phyloP scores from a whole-genome alignment of 2,888 invertebrate genomes.

The Callyntrura sp. region DNA sequence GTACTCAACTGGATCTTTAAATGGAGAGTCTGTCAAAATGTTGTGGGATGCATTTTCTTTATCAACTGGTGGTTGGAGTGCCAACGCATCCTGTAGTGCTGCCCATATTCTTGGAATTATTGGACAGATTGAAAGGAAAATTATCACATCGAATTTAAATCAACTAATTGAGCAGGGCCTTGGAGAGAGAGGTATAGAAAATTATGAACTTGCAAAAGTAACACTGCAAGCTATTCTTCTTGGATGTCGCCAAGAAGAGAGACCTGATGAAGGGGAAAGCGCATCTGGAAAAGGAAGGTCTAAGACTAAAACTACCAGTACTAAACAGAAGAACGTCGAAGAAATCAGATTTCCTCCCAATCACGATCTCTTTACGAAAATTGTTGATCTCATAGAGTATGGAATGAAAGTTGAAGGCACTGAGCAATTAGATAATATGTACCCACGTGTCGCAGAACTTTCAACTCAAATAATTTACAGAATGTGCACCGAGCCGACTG shows the following conservation, averaged over 20 bases:
- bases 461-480: constrained; percentile 79
- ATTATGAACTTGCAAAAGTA: constrained; percentile 79
- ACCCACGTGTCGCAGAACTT: constrained; percentile 78
- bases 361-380: constrained; percentile 76
- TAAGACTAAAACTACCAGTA: constrained; percentile 23
- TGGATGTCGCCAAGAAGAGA: constrained; percentile 73
- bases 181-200: constrained; percentile 75
- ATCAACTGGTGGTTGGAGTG: constrained; percentile 72
- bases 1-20: constrained; percentile 61
- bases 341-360: constrained; percentile 64
- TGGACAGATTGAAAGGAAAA: constrained; percentile 68
- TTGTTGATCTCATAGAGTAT: constrained; percentile 73
- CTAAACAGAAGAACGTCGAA: constrained; percentile 16
- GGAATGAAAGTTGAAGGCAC: constrained; percentile 78
- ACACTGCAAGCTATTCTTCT: constrained; percentile 81
- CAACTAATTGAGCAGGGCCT: constrained; percentile 79
- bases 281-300: constrained; percentile 46
- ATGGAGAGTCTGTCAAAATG: constrained; percentile 67
- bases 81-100: constrained; percentile 76
- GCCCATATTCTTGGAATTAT: constrained; percentile 80
- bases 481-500: constrained; percentile 79
- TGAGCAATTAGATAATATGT: constrained; percentile 65
- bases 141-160: constrained; percentile 79
- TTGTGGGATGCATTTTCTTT: constrained; percentile 81
- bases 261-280: constrained; percentile 46